phyloP scores from a whole-genome alignment of 2,113 vertebrate species.

The Recurvirostra avosetta region DNA sequence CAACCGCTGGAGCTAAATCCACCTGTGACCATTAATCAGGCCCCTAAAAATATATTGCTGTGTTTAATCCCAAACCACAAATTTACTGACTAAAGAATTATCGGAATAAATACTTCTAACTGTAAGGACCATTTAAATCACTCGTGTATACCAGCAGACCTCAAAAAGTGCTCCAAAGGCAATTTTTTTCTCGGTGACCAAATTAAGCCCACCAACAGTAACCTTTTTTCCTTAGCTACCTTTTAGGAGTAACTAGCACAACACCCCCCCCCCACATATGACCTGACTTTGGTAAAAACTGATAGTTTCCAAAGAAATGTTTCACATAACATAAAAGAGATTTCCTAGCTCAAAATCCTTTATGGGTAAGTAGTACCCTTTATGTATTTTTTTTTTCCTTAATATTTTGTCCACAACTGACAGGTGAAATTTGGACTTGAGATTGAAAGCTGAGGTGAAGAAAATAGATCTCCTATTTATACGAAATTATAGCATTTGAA shows the following conservation, averaged over 20 bases:
- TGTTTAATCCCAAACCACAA: slow-evolving; percentile 21
- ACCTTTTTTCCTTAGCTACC: background rate
- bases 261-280: background rate
- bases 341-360: background rate
- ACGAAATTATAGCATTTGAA: background rate
- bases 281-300: background rate
- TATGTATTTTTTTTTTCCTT: background rate
- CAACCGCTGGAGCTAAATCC: slow-evolving; percentile 20
- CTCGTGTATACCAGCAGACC: background rate
- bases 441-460: background rate
- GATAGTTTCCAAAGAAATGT: slow-evolving; percentile 7
- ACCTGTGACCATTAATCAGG: slow-evolving; percentile 46
- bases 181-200: background rate
- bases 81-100: background rate
- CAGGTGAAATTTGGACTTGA: background rate
- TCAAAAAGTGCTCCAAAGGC: background rate
- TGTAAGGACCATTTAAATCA: slow-evolving; percentile 7
- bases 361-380: background rate
- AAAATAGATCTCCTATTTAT: background rate
- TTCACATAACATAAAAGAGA: background rate
- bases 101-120: background rate
- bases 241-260: background rate
- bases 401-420: background rate
- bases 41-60: slow-evolving; percentile 43
- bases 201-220: background rate